Evolutionary conservation across 2,797 vertebrate genomes (phyloP).

Genomic region (Synaphobranchus kaupii): DNA sequence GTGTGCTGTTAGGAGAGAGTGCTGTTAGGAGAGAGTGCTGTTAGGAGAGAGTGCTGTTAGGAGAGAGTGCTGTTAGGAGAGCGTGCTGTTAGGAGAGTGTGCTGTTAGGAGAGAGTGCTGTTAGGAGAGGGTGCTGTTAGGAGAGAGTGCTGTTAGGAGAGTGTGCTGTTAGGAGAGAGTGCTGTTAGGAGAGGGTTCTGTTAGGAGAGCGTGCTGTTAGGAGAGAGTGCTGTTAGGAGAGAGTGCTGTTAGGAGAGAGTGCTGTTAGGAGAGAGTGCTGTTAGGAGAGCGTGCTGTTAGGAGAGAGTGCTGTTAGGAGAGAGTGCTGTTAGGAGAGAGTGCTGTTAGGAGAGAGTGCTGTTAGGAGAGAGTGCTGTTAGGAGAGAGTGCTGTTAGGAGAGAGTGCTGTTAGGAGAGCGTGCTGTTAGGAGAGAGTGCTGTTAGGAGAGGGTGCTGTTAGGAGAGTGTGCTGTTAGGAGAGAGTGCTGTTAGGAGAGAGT

Average conservation of each 20-base stretch:
- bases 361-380: background rate
- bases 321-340: background rate
- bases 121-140: background rate
- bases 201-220: background rate
- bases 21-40: background rate
- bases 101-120: background rate
- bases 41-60: background rate
- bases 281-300: background rate
- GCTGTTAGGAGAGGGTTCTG: no score
- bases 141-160: background rate
- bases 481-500: background rate
- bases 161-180: background rate
- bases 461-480: background rate
- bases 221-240: background rate
- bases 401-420: no score
- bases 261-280: no score
- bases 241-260: background rate
- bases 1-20: background rate
- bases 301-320: background rate
- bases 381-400: background rate
- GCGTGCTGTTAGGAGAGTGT: background rate
- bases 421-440: background rate
- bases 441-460: background rate
- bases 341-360: background rate
- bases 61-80: no score